A percentile compares a stretch with the other conserved stretches of the same genome.
Conservation (phyloP, 2,113 vertebrate species). For the Equus przewalskii region DNA sequence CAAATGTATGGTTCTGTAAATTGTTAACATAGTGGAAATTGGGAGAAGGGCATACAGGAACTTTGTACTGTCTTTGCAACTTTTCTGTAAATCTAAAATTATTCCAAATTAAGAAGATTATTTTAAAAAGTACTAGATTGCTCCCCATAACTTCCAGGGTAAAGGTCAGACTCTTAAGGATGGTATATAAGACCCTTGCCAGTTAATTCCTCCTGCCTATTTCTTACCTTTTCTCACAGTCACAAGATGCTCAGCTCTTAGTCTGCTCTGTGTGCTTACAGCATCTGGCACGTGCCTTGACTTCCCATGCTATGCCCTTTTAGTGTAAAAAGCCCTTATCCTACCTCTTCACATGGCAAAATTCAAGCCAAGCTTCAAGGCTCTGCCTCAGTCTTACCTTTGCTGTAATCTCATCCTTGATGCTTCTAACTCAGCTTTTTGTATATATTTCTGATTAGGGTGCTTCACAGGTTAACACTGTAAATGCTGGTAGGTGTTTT, state of each 20-base stretch:
- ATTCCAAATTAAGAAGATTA: not conserved
- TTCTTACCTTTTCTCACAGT: not conserved
- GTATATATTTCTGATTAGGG: not conserved
- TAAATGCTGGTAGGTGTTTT: not conserved
- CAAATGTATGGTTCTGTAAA: not conserved
- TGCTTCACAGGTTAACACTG: not conserved
- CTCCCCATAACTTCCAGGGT: not conserved
- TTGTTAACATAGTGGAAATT: not conserved
- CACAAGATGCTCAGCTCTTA: not conserved
- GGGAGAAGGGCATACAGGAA: not conserved
- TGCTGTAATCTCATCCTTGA: not conserved
- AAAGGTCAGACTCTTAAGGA: not conserved
- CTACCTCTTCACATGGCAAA: not conserved
- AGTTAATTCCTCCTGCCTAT: not conserved
- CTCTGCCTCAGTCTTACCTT: not conserved
- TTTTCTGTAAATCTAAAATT: not conserved
- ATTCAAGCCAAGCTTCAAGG: not conserved
- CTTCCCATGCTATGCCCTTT: not conserved
- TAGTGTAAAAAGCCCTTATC: not conserved
- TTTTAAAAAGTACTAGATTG: not conserved
- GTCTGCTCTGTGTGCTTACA: not conserved
- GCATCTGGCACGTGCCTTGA: not conserved
- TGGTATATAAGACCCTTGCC: conserved; percentile 8
- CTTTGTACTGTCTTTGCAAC: not conserved
- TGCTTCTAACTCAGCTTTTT: not conserved